Evolutionary conservation across 2,888 invertebrate species (phyloP).

Genomic region (Stomorhina lunata): DNA sequence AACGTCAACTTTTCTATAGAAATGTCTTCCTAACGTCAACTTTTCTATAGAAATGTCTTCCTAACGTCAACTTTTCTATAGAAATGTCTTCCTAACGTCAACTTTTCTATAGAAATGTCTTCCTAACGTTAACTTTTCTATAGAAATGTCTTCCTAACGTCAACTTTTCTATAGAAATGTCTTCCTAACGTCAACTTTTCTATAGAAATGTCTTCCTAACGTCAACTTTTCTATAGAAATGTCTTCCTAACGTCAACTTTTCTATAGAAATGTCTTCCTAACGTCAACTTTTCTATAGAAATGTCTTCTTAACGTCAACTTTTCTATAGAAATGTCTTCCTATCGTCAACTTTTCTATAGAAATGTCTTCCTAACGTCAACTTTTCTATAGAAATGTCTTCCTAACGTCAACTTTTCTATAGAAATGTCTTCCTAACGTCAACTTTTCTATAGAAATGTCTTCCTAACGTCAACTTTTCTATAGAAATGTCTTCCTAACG

Average conservation of each 20-base stretch:
- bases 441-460: background rate
- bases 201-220: too few species aligned
- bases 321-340: too few species aligned
- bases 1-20: background rate
- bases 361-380: background rate
- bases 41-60: too few species aligned
- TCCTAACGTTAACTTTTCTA: too few species aligned
- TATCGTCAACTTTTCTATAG: too few species aligned
- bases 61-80: too few species aligned
- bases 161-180: background rate
- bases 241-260: background rate
- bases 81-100: background rate
- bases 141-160: background rate
- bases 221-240: background rate
- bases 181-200: background rate
- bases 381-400: background rate
- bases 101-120: too few species aligned
- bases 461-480: background rate
- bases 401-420: background rate
- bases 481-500: too few species aligned
- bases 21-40: background rate
- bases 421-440: too few species aligned
- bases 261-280: too few species aligned
- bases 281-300: background rate
- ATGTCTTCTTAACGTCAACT: background rate